Evolutionary conservation across 30 jellyfish, hydroid and myxozoan species (phyloP).

Genomic region (Turritopsis dohrnii): DNA sequence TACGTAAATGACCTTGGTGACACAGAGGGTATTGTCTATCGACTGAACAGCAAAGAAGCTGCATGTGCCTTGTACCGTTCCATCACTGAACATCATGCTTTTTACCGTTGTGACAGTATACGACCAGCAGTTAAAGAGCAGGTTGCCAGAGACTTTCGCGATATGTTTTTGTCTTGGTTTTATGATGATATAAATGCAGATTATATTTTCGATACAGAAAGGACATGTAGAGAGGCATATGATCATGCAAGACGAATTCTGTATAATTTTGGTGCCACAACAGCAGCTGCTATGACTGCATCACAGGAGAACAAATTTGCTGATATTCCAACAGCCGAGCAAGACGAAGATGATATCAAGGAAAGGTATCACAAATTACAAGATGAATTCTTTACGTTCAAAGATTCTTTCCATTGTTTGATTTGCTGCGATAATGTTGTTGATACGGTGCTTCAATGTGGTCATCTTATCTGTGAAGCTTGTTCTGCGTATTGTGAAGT

Average conservation of each 20-base stretch:
- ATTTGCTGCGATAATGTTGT: constrained; percentile 73
- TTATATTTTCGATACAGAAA: constrained; percentile 83
- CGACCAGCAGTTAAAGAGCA: constrained; percentile 88
- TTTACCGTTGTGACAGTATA: constrained; percentile 91
- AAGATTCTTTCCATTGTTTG: constrained; percentile 69
- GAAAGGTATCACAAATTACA: constrained; percentile 23
- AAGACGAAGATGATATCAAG: constrained; percentile 2
- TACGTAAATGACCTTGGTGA: constrained; percentile 63
- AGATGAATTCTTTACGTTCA: constrained; percentile 40
- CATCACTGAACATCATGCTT: constrained; percentile 93
- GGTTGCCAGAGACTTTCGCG: constrained; percentile 88
- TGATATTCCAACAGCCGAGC: constrained; percentile 6
- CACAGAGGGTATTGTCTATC: constrained; percentile 45
- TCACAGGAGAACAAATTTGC: background rate
- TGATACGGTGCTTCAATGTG: constrained; percentile 85
- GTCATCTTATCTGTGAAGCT: constrained; percentile 77
- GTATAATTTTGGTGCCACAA: constrained; percentile 79
- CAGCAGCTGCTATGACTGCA: constrained; percentile 40
- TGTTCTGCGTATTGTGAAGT: constrained; percentile 46
- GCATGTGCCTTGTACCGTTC: constrained; percentile 92
- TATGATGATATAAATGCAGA: constrained; percentile 61
- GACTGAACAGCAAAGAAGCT: constrained; percentile 84
- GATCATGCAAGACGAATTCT: constrained; percentile 93
- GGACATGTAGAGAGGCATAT: constrained; percentile 97
- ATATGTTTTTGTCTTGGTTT: constrained; percentile 63